phyloP scores from a whole-genome alignment of 1,140 invertebrate genomes.

The Zaprionus taronus region DNA sequence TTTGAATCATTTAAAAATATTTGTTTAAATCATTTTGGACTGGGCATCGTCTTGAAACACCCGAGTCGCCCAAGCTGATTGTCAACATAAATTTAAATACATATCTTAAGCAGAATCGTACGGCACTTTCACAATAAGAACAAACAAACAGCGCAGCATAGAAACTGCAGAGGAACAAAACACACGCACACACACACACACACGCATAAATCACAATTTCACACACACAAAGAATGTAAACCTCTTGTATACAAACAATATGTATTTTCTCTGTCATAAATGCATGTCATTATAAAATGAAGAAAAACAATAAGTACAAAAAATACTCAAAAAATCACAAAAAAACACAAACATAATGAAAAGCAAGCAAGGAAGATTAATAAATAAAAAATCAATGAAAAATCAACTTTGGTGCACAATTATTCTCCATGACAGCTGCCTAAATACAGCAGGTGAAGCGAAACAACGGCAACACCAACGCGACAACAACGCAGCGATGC shows the following conservation, averaged over 20 bases:
- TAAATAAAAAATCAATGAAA: conserved; percentile 82
- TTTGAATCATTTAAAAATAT: conserved; percentile 75
- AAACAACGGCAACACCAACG: conserved; percentile 27
- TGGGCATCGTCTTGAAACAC: conserved; percentile 52
- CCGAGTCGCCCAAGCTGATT: conserved; percentile 58
- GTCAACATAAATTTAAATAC: conserved; percentile 73
- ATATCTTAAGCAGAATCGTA: conserved; percentile 75
- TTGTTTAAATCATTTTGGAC: conserved; percentile 65
- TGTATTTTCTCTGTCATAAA: conserved; percentile 75
- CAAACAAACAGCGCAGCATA: conserved; percentile 58
- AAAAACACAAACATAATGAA: conserved; percentile 43
- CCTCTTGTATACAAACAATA: conserved; percentile 63
- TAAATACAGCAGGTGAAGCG: conserved; percentile 61
- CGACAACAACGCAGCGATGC: not conserved
- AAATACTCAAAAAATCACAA: conserved; percentile 55
- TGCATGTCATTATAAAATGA: conserved; percentile 84
- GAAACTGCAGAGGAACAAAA: conserved; percentile 69
- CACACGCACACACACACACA: conserved; percentile 44
- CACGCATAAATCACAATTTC: conserved; percentile 43
- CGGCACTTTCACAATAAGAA: conserved; percentile 71
- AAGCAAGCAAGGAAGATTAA: conserved; percentile 73
- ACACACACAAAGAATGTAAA: conserved; percentile 75
- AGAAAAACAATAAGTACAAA: conserved; percentile 74
- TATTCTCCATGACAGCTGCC: conserved; percentile 41
- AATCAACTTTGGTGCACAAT: conserved; percentile 64